Base-by-base conservation (phyloP, 2,113 vertebrate species). In the Corythoichthys haematopterus region DNA sequence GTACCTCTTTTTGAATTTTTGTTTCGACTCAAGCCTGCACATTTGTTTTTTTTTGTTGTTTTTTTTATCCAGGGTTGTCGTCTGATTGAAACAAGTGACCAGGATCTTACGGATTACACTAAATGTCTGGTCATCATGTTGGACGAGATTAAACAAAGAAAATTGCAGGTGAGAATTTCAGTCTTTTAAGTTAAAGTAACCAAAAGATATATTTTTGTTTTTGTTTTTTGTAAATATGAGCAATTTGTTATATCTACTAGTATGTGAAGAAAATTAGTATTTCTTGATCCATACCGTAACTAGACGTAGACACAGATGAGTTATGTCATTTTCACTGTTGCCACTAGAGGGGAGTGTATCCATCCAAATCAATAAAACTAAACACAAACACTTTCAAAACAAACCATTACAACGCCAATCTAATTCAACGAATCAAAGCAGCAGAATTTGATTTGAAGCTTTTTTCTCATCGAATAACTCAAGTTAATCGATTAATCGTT, bases 61-160 rank as follows among this genome's bases (percentile, higher is more conserved):
- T 9, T 65, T 56, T 75, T 43, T 47, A 1, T 40, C 1, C 16
- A 93, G 92, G 85, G 85, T 0, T 93, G 90, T 84, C 83, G 69
- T 68, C 75, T 93, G 66, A 88, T 91, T 35, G 84, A 90, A 73
- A 93, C 92, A 4, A 67, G 76, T 20, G 85, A 93, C 79, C 92
- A 93, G 77, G 89, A 92, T 68, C 79, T 91, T 37, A 93, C 92
- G 1, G 92, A 93, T 77, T 93, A 88, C 81, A 92, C 90, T 12
- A 93, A 93, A 69, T 92, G 90, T 74, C 82, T 92, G 43, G 56
- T 69, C 52, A 83, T 91, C 63, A 89, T 91, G 87, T 1, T 91
- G 85, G 77, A 89, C 52, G 84, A 93, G 77, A 91, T 92, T 67
- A 66, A 84, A 63, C 70, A 40, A 16, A 73, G 60, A 10, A 35